A percentile compares a stretch with the other conserved stretches of the same genome.
Evolutionary conservation across 2,113 vertebrate genomes (phyloP).

Genomic region (Dascyllus trimaculatus): DNA sequence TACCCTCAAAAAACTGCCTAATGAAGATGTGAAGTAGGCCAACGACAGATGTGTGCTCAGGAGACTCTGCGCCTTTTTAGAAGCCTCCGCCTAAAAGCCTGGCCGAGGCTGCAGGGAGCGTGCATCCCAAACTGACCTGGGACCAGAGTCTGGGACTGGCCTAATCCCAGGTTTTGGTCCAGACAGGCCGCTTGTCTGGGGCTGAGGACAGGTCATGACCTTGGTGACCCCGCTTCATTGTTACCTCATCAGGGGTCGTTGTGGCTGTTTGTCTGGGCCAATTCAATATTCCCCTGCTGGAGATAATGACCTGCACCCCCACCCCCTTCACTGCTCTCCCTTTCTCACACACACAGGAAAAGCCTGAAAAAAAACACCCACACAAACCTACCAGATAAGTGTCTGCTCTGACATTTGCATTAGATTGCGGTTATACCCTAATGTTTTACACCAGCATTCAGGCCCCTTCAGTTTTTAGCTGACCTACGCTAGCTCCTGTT

Average conservation of each 20-base stretch:
- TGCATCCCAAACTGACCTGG: slow-evolving; percentile 62
- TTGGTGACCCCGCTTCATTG: slow-evolving; percentile 72
- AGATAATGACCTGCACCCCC: slow-evolving; percentile 69
- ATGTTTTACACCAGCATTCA: slow-evolving; percentile 21
- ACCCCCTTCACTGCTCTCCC: slow-evolving; percentile 6
- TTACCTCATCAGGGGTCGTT: slow-evolving; percentile 79
- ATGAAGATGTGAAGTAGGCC: slow-evolving; percentile 74
- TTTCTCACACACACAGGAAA: slow-evolving; percentile 26
- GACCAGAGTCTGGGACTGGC: slow-evolving; percentile 68
- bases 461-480: not conserved
- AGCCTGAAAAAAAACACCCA: slow-evolving; percentile 1
- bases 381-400: slow-evolving; percentile 15
- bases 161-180: slow-evolving; percentile 66
- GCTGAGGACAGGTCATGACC: slow-evolving; percentile 78
- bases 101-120: slow-evolving; percentile 19
- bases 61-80: slow-evolving; percentile 52
- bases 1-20: slow-evolving; percentile 64
- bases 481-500: not conserved
- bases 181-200: slow-evolving; percentile 78
- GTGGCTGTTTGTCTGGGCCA: slow-evolving; percentile 80
- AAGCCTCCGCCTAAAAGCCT: slow-evolving; percentile 60
- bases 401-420: slow-evolving; percentile 58
- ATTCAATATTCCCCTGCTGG: slow-evolving; percentile 77
- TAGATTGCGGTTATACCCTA: slow-evolving; percentile 30
- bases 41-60: slow-evolving; percentile 64